Evolutionary conservation across 2,888 invertebrate species (phyloP), one percentile per base, ranked within the genome.

Genomic region (Acronicta aceris): DNA sequence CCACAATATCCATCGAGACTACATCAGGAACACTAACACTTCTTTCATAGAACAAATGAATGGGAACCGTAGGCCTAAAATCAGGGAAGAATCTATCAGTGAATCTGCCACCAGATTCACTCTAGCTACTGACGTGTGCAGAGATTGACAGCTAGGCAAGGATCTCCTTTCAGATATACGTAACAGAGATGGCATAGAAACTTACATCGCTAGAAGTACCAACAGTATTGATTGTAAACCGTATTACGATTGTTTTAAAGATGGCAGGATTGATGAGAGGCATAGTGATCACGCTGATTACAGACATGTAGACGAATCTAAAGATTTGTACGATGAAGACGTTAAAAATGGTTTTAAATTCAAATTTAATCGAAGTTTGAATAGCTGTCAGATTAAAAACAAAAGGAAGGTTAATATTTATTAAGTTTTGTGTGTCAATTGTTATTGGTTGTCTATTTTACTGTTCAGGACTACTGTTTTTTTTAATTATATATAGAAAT

Each of bases 31-130:
- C n/a, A 90, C 88, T 0, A 93, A 94, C 59, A 95, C 95, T 0
- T 93, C 95, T 0, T 95, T 95, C 76, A 94, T 95, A 5, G 94
- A 95, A 61, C 91, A 93, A 57, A 81, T 89, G 73, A 95, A 95
- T 65, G 93, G 93, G 0, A 92, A 90, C 38, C 72, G 92, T 33
- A 79, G 90, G 2, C 87, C 89, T 0, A 93, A 93, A 58, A 65
- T 88, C 12, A 76, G 91, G 16, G 92, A 94, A 8, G 94, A 95
- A 56, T 90, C 94, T 0, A 84, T 94, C 58, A 92, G 91, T 46
- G 95, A 95, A 71, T 89, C 92, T 0, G 87, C 86, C 6, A 86
- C 91, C 2, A 89, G 93, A 54, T 93, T 94, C 81, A 92, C 93
- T 16, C 59, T 94, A 12, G 85, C 91, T 0, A 89, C 92, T 0